Conservation (phyloP, 2,888 invertebrate genomes). For the Hyppa rectilinea region DNA sequence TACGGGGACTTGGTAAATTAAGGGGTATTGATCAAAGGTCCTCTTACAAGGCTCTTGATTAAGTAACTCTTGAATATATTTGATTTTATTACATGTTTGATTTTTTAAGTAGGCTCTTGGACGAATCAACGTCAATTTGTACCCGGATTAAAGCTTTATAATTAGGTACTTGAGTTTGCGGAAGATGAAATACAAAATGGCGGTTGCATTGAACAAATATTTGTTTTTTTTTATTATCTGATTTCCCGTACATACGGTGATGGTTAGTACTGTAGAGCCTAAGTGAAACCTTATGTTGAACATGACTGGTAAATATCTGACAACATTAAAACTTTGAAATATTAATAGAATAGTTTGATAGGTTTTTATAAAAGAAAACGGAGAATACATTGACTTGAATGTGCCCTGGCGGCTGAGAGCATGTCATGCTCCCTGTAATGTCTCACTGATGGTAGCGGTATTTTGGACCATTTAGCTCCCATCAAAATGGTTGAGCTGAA, state of each 20-base stretch:
- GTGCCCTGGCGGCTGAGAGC: no score
- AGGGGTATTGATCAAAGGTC: slow-evolving; percentile 44
- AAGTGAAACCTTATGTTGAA: no score
- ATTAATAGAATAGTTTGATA: no score
- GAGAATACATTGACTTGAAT: no score
- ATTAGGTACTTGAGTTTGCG: slow-evolving; percentile 22
- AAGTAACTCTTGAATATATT: slow-evolving; percentile 14
- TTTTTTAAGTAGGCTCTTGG: background rate
- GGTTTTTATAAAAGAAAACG: no score
- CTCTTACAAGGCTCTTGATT: slow-evolving; percentile 3
- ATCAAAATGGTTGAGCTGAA: no score
- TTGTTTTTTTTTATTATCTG: no score
- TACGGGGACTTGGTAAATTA: slow-evolving; percentile 49
- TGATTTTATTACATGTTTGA: slow-evolving; percentile 13
- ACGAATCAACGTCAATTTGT: background rate
- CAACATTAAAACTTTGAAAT: no score
- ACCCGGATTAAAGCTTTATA: background rate
- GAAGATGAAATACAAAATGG: slow-evolving; percentile 3
- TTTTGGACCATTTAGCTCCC: no score
- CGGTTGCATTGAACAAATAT: background rate
- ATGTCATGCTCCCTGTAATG: no score
- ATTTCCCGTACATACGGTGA: background rate
- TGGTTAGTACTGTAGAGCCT: background rate
- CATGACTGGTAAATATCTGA: no score
- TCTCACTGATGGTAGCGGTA: no score